These are phyloP conservation scores for Nesospiza acunhae DNA, from an alignment of 2,113 vertebrate genomes.

Conservation along the genomic window DNA sequence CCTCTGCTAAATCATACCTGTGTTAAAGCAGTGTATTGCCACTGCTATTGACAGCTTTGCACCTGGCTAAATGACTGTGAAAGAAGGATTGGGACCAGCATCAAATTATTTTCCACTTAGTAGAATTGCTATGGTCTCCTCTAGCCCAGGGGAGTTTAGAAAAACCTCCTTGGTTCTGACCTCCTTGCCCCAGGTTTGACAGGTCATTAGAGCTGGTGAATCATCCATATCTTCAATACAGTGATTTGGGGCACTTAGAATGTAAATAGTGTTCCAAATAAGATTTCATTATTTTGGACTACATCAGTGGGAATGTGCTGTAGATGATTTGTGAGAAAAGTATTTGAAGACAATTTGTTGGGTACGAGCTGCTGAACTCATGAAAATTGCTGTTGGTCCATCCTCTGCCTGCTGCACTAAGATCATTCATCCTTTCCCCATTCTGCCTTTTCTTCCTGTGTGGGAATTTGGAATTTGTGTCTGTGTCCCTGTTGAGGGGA, in stretches of 20 bases:
- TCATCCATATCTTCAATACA: neutral
- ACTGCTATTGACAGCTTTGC: neutral
- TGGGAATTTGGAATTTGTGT: neutral
- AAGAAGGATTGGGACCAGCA: neutral
- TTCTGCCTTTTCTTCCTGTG: neutral
- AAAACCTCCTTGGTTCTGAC: neutral
- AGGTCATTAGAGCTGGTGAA: neutral
- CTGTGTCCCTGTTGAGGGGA: neutral
- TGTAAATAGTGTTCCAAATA: neutral
- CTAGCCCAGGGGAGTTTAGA: neutral
- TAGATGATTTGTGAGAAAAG: neutral
- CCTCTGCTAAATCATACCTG: neutral
- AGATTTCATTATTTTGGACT: neutral
- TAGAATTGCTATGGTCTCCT: neutral
- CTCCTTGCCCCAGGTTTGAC: neutral
- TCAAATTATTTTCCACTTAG: neutral
- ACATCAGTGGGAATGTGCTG: neutral
- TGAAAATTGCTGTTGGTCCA: neutral
- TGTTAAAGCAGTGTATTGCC: neutral
- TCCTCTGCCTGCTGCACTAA: neutral
- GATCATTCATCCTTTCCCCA: neutral
- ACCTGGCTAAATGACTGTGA: neutral
- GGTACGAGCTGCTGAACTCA: neutral
- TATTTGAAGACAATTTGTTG: neutral
- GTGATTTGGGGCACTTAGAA: neutral